Evolutionary conservation across 2,797 vertebrate species (phyloP).

Genomic region (Centroberyx gerrardi): DNA sequence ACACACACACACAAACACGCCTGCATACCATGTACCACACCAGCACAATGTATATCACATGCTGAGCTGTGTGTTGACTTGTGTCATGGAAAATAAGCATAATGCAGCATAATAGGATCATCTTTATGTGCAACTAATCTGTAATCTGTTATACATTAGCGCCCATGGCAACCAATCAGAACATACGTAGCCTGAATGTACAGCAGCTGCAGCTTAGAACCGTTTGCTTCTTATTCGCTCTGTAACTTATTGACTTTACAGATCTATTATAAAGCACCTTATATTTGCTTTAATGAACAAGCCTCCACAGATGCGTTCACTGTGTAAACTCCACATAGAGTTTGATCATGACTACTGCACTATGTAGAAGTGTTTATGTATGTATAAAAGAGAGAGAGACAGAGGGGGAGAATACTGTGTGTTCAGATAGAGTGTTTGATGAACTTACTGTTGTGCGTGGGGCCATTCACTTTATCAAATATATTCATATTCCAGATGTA

Average conservation of each 20-base stretch:
- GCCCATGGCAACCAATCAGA: constrained; percentile 35
- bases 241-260: constrained; percentile 7
- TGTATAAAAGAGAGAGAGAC: neutral
- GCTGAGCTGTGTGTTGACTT: constrained; percentile 52
- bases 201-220: constrained; percentile 31
- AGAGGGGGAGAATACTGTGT: too few species aligned
- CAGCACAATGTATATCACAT: constrained; percentile 54
- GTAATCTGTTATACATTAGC: constrained; percentile 58
- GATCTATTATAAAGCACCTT: constrained; percentile 12
- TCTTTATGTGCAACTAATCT: constrained; percentile 60
- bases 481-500: too few species aligned
- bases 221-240: constrained; percentile 16
- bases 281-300: neutral
- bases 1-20: neutral
- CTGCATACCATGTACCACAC: constrained; percentile 5
- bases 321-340: neutral
- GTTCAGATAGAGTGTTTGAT: too few species aligned
- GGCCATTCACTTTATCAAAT: too few species aligned
- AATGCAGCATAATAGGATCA: constrained; percentile 67
- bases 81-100: constrained; percentile 60
- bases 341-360: too few species aligned
- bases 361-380: neutral
- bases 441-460: too few species aligned
- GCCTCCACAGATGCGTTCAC: neutral
- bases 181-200: constrained; percentile 25